Evolutionary conservation across 1,140 invertebrate species (phyloP), one percentile per base, ranked within the genome.

Genomic region (Caenorhabditis briggsae): DNA sequence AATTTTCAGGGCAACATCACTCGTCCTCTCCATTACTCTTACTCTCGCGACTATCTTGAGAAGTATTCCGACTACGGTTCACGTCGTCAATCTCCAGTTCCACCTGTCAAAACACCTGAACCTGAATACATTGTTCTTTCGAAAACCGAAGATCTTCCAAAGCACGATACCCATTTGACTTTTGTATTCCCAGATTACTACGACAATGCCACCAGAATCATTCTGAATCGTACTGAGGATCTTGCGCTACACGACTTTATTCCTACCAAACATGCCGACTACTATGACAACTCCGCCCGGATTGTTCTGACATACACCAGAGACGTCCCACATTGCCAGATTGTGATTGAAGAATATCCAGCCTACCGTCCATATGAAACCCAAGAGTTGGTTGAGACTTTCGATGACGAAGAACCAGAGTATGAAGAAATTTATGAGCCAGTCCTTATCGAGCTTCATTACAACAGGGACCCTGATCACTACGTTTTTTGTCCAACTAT

Each of bases 41-140:
- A 78, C 23, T 78, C 70, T 78, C 70, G 70, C 14, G 70, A 78
- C 46, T 78, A 78, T 78, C 70, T 78, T 23, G 70, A 78, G 23
- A 78, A 78, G 70, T 78, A 78, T 23, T 78, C 70, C 9, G 70
- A 78, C 46, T 78, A 78, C 20, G 46, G 46, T n/a, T 50, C 70
- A 2, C 43, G 70, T 50, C n/a, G 12, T n/a, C 43, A 12, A 25
- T 50, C 70, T 50, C 70, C 43, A 53, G n/a, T 50, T 50, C 70
- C 70, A 12, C 70, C 70, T 18, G 20, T 25, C 20, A 70, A 70
- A 46, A 70, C 64, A 8, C 43, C 46, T 14, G 70, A 78, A 41
- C 70, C 70, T 23, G 70, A 48, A 78, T 78, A 78, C 46, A 78
- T 50, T 50, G 43, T 16, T 8, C 70, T 78, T 11, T 18, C 50